phyloP scores from a whole-genome alignment of 2,888 invertebrate species.

The Rhorus exstirpatorius region DNA sequence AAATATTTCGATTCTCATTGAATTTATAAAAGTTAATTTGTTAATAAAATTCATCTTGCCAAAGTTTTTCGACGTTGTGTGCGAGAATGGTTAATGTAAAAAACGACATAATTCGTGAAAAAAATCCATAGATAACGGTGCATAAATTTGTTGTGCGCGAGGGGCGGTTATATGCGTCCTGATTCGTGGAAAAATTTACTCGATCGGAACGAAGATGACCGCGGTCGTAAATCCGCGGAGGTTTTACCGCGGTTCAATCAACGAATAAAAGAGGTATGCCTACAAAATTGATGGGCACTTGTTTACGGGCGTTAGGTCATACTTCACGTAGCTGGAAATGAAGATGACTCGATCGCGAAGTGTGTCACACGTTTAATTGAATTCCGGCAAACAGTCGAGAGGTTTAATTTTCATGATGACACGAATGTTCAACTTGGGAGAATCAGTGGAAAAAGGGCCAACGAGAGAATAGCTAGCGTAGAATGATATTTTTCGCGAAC shows the following conservation, averaged over 20 bases:
- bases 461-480: background rate
- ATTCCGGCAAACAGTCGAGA: slow-evolving; percentile 20
- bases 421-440: background rate
- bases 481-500: slow-evolving; percentile 9
- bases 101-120: background rate
- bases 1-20: slow-evolving; percentile 1
- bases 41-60: background rate
- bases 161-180: background rate
- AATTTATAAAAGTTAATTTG: background rate
- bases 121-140: slow-evolving; percentile 10
- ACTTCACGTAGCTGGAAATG: background rate
- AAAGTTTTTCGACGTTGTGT: background rate
- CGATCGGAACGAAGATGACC: slow-evolving; percentile 68
- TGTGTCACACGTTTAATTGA: slow-evolving; percentile 15
- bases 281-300: slow-evolving; percentile 44
- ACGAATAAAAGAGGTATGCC: slow-evolving; percentile 55
- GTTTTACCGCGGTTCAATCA: no score
- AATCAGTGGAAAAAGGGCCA: background rate
- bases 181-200: slow-evolving; percentile 68
- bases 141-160: background rate
- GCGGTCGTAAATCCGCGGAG: slow-evolving; percentile 69
- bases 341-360: slow-evolving; percentile 10
- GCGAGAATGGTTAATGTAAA: background rate
- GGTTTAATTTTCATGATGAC: background rate
- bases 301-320: slow-evolving; percentile 47